Base-by-base conservation (phyloP, 2,888 invertebrate species). In the Acronicta psi region DNA sequence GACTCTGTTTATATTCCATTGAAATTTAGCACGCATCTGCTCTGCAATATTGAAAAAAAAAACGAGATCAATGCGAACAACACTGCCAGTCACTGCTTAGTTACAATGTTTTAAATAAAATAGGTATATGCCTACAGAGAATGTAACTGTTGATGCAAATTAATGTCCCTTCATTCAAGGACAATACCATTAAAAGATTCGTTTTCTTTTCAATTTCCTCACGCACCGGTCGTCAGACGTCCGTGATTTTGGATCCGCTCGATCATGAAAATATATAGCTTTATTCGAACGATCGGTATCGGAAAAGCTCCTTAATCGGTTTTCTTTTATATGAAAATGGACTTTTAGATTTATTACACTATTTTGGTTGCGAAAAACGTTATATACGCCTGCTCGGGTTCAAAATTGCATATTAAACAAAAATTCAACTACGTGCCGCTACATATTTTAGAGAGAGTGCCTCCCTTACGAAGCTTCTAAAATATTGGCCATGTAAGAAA, bases 211-310 rank as follows among this genome's bases (percentile, higher is more conserved):
- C 89, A 90, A 93, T 92, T 91, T 90, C 85, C 88, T 87, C 83
- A 92, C 92, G 92, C 92, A 88, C 89, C 87, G 88, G 83, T 85
- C 89, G 91, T 89, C 91, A 93, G 88, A 85, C 90, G 87, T 85
- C 88, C 86, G 83, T 87, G 92, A 93, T 93, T 91, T 91, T 87
- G 83, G 88, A 90, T 87, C 86, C 90, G 87, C 77, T 93, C 92
- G 91, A 93, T 93, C 93, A 93, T 92, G 93, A 93, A 91, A 94
- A 94, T 93, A 92, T 94, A 93, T 93, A 89, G 93, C 91, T 93
- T 91, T 89, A 90, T 92, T 92, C 91, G 82, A 89, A 84, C 88
- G 92, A 94, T 93, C 90, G 85, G 90, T 93, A 93, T 93, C 93
- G 88, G 82, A 80, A 91, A 92, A 92, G 90, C 93, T 89, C 90